Evolutionary conservation across 2,113 vertebrate species (phyloP).

Genomic region (Cromileptes altivelis): DNA sequence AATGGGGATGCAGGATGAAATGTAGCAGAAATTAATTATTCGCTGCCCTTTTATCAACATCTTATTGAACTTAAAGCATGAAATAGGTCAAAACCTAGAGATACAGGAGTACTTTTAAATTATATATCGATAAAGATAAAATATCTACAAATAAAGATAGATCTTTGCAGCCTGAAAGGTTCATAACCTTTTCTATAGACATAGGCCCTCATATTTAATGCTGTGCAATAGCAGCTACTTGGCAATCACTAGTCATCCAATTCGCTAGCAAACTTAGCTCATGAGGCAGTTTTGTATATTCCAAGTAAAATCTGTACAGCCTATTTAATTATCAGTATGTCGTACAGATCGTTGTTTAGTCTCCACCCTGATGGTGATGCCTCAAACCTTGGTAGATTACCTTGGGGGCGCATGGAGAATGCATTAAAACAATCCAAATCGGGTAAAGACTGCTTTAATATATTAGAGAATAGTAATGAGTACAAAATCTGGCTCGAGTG

Average conservation of each 20-base stretch:
- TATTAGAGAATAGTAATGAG: background rate
- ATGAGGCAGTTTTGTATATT: background rate
- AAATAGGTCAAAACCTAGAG: background rate
- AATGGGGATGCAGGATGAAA: background rate
- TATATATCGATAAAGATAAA: background rate
- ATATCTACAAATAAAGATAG: too few species aligned
- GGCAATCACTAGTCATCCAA: background rate
- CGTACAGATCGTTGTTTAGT: background rate
- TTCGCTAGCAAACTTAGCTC: background rate
- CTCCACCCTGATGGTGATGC: slow-evolving; percentile 52
- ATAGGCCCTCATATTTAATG: background rate
- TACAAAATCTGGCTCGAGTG: slow-evolving; percentile 32
- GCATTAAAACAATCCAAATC: background rate
- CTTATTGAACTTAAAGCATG: background rate
- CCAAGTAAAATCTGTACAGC: slow-evolving; percentile 9
- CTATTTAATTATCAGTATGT: slow-evolving; percentile 8
- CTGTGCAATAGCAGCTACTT: background rate
- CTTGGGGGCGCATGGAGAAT: background rate
- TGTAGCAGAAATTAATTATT: background rate
- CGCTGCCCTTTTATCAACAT: background rate
- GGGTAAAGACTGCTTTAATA: background rate
- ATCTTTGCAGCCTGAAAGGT: background rate
- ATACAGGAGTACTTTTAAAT: background rate
- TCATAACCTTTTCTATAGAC: background rate
- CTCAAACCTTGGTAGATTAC: slow-evolving; percentile 3